Conservation (phyloP, 2,113 vertebrate species). For the Lates calcarifer region DNA sequence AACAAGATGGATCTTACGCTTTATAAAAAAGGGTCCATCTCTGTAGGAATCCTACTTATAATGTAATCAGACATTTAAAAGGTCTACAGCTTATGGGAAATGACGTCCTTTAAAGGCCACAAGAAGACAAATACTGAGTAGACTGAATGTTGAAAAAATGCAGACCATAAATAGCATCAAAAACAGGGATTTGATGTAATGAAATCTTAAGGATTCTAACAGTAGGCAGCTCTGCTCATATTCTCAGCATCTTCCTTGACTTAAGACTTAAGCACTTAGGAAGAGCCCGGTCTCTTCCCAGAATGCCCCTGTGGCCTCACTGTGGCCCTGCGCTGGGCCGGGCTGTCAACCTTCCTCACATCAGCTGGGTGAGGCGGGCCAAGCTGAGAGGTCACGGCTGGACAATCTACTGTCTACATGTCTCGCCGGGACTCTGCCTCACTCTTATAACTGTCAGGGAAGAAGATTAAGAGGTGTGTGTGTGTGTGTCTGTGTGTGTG, state of each 20-base stretch:
- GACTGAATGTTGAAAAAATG: neutral
- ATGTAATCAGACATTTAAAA: no score
- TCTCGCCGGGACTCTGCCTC: conserved; percentile 37
- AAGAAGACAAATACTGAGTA: no score
- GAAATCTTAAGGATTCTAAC: neutral
- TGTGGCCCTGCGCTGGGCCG: conserved; percentile 51
- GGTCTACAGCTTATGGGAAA: no score
- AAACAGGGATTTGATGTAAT: neutral
- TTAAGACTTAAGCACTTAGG: neutral
- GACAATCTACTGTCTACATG: conserved; percentile 46
- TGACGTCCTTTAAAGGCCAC: no score
- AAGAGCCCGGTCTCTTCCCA: conserved; percentile 43
- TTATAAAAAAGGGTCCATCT: no score
- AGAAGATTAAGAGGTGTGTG: conserved; percentile 33
- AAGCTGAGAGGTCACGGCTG: conserved; percentile 68
- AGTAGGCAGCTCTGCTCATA: neutral
- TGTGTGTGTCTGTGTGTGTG: neutral
- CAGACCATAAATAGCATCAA: neutral
- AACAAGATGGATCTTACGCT: no score
- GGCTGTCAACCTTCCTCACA: conserved; percentile 71
- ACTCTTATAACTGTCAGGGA: conserved; percentile 45
- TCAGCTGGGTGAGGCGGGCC: conserved; percentile 56
- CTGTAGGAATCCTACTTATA: no score
- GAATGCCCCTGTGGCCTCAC: conserved; percentile 42
- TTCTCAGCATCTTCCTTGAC: neutral